Evolutionary conservation across 2,888 invertebrate species (phyloP), one percentile per base, ranked within the genome.

Genomic region (Dorcus parallelipipedus): DNA sequence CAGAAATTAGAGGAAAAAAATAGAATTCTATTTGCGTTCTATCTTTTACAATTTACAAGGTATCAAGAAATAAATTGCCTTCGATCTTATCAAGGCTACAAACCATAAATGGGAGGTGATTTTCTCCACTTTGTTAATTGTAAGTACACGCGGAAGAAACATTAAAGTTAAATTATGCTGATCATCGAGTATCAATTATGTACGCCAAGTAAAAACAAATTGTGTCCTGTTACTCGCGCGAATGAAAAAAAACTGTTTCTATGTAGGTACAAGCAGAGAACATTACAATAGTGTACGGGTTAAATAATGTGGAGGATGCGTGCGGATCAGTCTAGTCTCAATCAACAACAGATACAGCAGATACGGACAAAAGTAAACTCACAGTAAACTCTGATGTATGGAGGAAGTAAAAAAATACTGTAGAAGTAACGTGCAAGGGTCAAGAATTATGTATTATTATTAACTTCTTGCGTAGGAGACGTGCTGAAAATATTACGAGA

Each of bases 221-320:
- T 17, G 26, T 26, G 47, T 17, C 33, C 38, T 39, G 39, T 48
- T 52, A 43, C 38, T 33, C 62, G 59, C 64, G 59, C 59, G 54
- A 53, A 61, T 57, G 52, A 58, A 50, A 53, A 43, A 61, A 56
- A 58, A 55, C 57, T 33, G 38, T 45, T 56, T 48, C 39, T 50
- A 49, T 53, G 58, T 59, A 61, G 59, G 52, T 60, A 61, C 50
- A 53, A 57, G 61, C 62, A 62, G 59, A 63, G 62, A 57, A 38
- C 53, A 40, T 53, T 52, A 54, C 14, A 47, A 50, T 42, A 54
- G 41, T 49, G 47, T 58, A 52, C 47, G 41, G 41, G 40, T 54
- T 54, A 40, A 41, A 5, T 33, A 33, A 33, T 33, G 26, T 47
- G 26, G 14, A 10, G 48, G 40, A 48, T 54, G 49, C 54, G 54